A percentile compares a stretch with the other conserved stretches of the same genome.
These are phyloP conservation scores for Ptyas mucosa DNA, from an alignment of 2,113 vertebrate species.

Conservation along the genomic window DNA sequence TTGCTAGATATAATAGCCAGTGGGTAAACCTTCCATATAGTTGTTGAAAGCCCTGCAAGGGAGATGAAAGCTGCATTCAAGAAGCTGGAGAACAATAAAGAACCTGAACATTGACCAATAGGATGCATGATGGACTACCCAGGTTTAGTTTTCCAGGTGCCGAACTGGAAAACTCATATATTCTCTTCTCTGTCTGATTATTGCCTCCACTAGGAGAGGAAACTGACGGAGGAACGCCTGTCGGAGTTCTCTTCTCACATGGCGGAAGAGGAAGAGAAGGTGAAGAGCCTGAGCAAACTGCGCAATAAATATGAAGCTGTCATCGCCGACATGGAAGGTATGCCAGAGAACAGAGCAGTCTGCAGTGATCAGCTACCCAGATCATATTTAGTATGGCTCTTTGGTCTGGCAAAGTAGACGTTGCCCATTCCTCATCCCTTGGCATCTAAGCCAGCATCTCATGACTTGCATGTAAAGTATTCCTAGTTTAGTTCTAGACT, in stretches of 20 bases:
- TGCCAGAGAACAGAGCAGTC: background rate
- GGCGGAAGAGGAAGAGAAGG: slow-evolving; percentile 87
- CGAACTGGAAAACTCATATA: background rate
- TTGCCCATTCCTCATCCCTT: background rate
- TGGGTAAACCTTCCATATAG: background rate
- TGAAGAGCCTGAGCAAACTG: slow-evolving; percentile 86
- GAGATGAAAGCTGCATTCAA: background rate
- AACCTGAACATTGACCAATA: background rate
- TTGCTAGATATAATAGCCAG: background rate
- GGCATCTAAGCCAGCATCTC: too few relatives aligned
- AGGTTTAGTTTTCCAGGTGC: background rate
- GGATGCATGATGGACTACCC: background rate
- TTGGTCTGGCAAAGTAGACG: background rate
- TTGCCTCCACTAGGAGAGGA: slow-evolving; percentile 75
- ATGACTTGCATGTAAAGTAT: background rate
- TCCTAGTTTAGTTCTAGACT: background rate
- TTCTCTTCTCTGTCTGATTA: background rate
- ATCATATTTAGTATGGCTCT: background rate
- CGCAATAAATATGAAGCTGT: slow-evolving; percentile 87
- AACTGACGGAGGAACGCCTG: slow-evolving; percentile 82
- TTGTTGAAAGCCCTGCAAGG: background rate
- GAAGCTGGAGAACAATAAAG: too few relatives aligned
- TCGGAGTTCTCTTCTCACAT: slow-evolving; percentile 81
- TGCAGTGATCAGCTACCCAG: too few relatives aligned
- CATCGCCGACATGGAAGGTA: slow-evolving; percentile 86